Percentiles rank a stretch among this genome's conserved stretches.
Evolutionary conservation across 2,797 vertebrate genomes (phyloP).

Genomic region (Megaceryle alcyon): DNA sequence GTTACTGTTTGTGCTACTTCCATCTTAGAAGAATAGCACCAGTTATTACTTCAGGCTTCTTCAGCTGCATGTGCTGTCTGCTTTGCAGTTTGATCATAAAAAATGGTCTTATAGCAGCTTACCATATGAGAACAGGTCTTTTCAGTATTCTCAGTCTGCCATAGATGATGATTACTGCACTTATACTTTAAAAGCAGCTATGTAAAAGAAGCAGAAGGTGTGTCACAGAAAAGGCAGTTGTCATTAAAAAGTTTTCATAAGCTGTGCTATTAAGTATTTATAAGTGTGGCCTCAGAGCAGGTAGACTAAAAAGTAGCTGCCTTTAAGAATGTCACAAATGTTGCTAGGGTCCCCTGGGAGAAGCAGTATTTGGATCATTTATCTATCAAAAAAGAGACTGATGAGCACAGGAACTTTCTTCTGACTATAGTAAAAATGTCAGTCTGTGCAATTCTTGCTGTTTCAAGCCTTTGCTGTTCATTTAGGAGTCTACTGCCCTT

Average conservation of each 20-base stretch:
- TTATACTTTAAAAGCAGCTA: neutral
- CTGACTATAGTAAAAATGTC: neutral
- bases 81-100: conserved; percentile 5
- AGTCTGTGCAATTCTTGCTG: neutral
- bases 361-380: conserved; percentile 1
- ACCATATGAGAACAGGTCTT: neutral
- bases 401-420: neutral
- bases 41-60: neutral
- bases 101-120: neutral
- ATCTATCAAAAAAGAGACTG: neutral
- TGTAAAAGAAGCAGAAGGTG: conserved; percentile 1
- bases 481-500: neutral
- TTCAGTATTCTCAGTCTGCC: neutral
- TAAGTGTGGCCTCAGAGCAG: neutral
- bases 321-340: neutral
- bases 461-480: conserved; percentile 11
- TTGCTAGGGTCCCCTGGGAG: neutral
- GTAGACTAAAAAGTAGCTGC: neutral
- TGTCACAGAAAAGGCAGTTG: neutral
- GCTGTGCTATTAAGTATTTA: neutral
- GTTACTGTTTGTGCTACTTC: neutral
- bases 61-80: neutral
- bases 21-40: neutral
- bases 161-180: neutral
- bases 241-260: conserved; percentile 31